Evolutionary conservation across 1,140 invertebrate genomes (phyloP), one percentile per base, ranked within the genome.

Genomic region (Bombus terrestris): DNA sequence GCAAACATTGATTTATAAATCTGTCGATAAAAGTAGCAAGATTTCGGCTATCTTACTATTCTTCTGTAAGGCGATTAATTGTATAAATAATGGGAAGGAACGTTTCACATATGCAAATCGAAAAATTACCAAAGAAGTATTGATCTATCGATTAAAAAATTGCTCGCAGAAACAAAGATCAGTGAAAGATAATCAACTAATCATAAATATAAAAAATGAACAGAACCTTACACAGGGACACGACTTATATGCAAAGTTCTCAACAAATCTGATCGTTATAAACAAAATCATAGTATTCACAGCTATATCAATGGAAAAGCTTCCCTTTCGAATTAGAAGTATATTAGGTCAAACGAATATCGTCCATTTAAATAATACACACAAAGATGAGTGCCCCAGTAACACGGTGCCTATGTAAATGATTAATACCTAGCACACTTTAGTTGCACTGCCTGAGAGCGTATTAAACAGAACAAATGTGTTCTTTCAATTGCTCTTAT

Each of bases 361-460:
- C 43, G 73, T 53, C 73, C 43, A 75, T 75, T n/a, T 35, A 53
- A 47, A n/a, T 9, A 25, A 75, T 25, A 78, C n/a, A 15, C 43
- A 35, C 13, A 28, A 66, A 68, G 66, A 57, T 28, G 35, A 22
- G 15, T 28, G 47, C 5, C 47, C 47, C 41, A 47, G 12, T n/a
- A 64, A 43, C 53, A 75, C 57, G n/a, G 59, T 75, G 71, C 71
- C 81, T 75, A 74, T 15, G 2, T 71, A 71, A 71, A n/a, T 32
- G n/a, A 82, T 43, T 75, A 28, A 82, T 64, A 35, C 47, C 22
- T 74, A 75, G 39, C 22, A 75, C 57, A 66, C 39, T 43, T 81
- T 81, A 81, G 80, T 74, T 53, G 81, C 81, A 75, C 81, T 82
- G 81, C 71, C 81, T 47, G 35, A 37, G 57, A 82, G 80, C 10